Conservation (phyloP, 2,113 vertebrate species). For the Mungos mungo region DNA sequence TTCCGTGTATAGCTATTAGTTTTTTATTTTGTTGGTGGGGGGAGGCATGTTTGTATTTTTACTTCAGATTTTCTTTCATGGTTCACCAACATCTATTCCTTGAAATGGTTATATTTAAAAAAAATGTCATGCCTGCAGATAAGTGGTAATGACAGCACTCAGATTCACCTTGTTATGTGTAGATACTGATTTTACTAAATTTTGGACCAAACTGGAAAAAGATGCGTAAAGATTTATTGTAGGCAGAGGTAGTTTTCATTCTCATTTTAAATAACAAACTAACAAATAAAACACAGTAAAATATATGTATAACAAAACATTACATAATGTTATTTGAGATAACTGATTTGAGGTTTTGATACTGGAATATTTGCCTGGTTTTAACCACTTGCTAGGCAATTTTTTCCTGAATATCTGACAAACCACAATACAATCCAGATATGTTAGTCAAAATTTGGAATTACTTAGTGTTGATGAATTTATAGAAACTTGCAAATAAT, state of each 20-base stretch:
- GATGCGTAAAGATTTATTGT: neutral
- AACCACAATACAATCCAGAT: neutral
- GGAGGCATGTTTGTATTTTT: neutral
- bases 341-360: neutral
- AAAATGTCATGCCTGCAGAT: neutral
- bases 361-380: neutral
- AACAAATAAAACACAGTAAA: neutral
- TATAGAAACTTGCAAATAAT: neutral
- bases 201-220: neutral
- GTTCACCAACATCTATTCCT: neutral
- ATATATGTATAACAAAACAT: neutral
- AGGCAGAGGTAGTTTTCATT: neutral
- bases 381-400: neutral
- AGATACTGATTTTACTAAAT: neutral
- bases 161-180: neutral
- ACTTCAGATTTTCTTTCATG: neutral
- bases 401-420: neutral
- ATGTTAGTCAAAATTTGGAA: neutral
- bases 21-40: neutral
- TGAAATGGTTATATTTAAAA: neutral
- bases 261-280: neutral
- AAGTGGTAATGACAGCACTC: neutral
- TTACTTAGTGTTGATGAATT: neutral
- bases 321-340: neutral
- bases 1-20: neutral